A percentile compares a stretch with the other conserved stretches of the same genome.
These are phyloP conservation scores for Odontomachus brunneus DNA, from an alignment of 1,140 invertebrate species.

Conservation along the genomic window DNA sequence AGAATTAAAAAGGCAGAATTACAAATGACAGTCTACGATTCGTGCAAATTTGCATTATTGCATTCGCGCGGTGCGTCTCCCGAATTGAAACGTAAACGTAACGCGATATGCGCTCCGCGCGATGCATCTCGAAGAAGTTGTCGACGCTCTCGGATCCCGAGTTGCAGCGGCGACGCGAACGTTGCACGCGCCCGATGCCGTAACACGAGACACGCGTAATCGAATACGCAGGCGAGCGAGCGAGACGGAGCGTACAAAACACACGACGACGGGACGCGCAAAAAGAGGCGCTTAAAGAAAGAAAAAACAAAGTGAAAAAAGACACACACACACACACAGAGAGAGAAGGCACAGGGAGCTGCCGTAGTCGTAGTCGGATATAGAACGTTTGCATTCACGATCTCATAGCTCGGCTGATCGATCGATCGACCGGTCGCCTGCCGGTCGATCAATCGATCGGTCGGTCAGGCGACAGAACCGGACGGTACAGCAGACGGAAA, in stretches of 20 bases:
- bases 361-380: slow-evolving; percentile 14
- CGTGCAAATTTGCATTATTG: not conserved
- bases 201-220: slow-evolving; percentile 81
- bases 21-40: no score
- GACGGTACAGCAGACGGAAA: slow-evolving; percentile 58
- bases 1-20: no score
- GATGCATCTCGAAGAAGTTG: slow-evolving; percentile 22
- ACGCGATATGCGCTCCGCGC: slow-evolving; percentile 19
- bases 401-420: slow-evolving; percentile 21
- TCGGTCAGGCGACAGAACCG: slow-evolving; percentile 50
- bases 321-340: no score
- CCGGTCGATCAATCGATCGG: not conserved
- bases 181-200: slow-evolving; percentile 69
- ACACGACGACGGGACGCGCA: slow-evolving; percentile 60
- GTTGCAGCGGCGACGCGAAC: slow-evolving; percentile 43
- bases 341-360: not conserved
- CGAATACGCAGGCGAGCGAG: slow-evolving; percentile 78
- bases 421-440: slow-evolving; percentile 44
- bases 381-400: slow-evolving; percentile 37
- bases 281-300: slow-evolving; percentile 65
- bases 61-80: not conserved
- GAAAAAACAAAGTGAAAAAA: slow-evolving; percentile 5
- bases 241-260: slow-evolving; percentile 64
- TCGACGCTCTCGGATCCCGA: slow-evolving; percentile 9
- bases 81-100: slow-evolving; percentile 46